phyloP scores from a whole-genome alignment of 2,113 vertebrate genomes.

The Scophthalmus maximus region DNA sequence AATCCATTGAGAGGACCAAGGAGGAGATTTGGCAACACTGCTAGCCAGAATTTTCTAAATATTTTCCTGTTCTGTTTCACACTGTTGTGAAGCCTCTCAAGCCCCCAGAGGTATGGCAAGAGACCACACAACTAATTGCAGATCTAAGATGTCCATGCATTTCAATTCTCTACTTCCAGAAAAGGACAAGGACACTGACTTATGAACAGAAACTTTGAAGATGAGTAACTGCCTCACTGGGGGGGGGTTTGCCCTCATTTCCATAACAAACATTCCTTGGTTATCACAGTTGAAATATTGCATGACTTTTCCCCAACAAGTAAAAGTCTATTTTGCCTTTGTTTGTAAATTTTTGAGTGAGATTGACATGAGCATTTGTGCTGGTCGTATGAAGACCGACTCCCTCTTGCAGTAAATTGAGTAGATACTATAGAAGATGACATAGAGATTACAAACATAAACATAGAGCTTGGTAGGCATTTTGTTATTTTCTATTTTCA shows the following conservation, averaged over 20 bases:
- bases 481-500: conserved; percentile 1
- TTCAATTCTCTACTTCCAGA: conserved; percentile 52
- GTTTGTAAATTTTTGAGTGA: too few relatives aligned
- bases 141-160: conserved; percentile 48
- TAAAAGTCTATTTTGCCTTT: too few relatives aligned
- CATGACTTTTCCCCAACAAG: too few relatives aligned
- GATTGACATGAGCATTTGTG: too few relatives aligned
- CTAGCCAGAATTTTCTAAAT: too few relatives aligned
- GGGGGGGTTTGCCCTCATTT: neutral
- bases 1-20: too few relatives aligned
- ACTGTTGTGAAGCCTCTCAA: neutral
- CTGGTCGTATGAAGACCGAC: too few relatives aligned
- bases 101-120: neutral
- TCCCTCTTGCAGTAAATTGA: too few relatives aligned
- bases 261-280: neutral
- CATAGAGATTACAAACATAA: neutral
- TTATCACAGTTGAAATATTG: neutral
- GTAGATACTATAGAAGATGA: neutral
- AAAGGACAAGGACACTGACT: conserved; percentile 56
- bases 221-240: neutral
- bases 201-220: conserved; percentile 43
- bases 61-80: too few relatives aligned
- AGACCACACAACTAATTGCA: conserved; percentile 22
- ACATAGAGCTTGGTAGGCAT: neutral
- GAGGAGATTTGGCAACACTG: too few relatives aligned